Percentiles rank a stretch among this genome's conserved stretches.
These are phyloP conservation scores for Pegoplata infirma DNA, from an alignment of 2,888 invertebrate genomes.

Conservation along the genomic window DNA sequence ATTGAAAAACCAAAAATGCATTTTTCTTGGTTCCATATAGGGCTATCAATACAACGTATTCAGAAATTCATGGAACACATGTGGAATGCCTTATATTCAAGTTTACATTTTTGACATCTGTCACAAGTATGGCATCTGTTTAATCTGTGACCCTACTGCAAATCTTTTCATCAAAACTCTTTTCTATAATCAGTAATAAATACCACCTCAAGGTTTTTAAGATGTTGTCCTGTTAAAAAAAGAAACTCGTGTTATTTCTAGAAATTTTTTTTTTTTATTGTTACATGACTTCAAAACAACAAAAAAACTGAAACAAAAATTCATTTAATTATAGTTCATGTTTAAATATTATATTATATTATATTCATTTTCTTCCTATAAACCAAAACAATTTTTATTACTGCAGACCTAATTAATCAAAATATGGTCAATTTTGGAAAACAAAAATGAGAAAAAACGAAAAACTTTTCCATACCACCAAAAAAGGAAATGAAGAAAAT, in stretches of 20 bases:
- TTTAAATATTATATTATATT: slow-evolving; percentile 45
- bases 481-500: slow-evolving; percentile 36
- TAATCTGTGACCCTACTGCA: no score
- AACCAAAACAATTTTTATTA: slow-evolving; percentile 43
- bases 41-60: no score
- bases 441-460: not conserved
- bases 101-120: no score
- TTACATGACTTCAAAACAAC: not conserved
- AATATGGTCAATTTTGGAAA: slow-evolving; percentile 28
- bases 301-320: slow-evolving; percentile 7
- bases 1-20: no score
- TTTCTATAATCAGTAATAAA: no score
- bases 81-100: no score
- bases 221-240: no score
- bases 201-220: no score
- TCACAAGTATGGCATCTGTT: no score
- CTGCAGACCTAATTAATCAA: slow-evolving; percentile 61
- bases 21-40: no score
- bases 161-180: no score
- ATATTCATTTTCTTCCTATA: slow-evolving; percentile 31
- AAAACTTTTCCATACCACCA: slow-evolving; percentile 2
- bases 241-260: not conserved
- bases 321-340: slow-evolving; percentile 53
- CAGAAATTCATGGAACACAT: no score
- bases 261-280: not conserved